Evolutionary conservation across 2,113 vertebrate species (phyloP).

Genomic region (Zingel zingel): DNA sequence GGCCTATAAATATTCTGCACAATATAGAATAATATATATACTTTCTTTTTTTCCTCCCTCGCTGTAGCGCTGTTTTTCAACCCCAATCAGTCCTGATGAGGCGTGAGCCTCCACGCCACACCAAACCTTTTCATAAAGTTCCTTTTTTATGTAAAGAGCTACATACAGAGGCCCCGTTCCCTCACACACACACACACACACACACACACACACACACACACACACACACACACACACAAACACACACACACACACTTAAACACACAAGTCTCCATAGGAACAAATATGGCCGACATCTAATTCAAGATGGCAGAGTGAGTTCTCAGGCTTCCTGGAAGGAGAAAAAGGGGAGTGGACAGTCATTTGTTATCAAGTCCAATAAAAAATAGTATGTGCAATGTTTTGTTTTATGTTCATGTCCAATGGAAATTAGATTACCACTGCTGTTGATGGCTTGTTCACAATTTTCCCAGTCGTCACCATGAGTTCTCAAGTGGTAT

Average conservation of each 20-base stretch:
- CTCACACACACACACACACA: background rate
- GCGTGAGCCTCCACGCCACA: conserved; percentile 37
- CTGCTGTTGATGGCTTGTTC: conserved; percentile 23
- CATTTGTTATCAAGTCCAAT: conserved; percentile 39
- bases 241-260: conserved; percentile 38
- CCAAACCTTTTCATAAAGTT: conserved; percentile 54
- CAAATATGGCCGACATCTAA: conserved; percentile 77
- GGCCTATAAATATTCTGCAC: conserved; percentile 87
- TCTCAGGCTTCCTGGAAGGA: conserved; percentile 66
- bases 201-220: conserved; percentile 28
- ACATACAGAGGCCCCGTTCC: conserved; percentile 71
- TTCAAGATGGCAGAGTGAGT: conserved; percentile 72
- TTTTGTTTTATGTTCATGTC: conserved; percentile 6
- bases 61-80: conserved; percentile 29
- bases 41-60: conserved; percentile 38
- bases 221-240: conserved; percentile 41
- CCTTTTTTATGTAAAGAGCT: conserved; percentile 72
- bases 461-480: conserved; percentile 28
- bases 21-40: conserved; percentile 85
- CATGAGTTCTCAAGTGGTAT: conserved; percentile 17
- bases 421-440: conserved; percentile 26
- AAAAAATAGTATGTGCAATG: conserved; percentile 3
- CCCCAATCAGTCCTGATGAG: conserved; percentile 41
- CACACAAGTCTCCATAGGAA: conserved; percentile 73
- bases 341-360: background rate